phyloP scores from a whole-genome alignment of 2,888 invertebrate genomes.

The Odontothrips loti region DNA sequence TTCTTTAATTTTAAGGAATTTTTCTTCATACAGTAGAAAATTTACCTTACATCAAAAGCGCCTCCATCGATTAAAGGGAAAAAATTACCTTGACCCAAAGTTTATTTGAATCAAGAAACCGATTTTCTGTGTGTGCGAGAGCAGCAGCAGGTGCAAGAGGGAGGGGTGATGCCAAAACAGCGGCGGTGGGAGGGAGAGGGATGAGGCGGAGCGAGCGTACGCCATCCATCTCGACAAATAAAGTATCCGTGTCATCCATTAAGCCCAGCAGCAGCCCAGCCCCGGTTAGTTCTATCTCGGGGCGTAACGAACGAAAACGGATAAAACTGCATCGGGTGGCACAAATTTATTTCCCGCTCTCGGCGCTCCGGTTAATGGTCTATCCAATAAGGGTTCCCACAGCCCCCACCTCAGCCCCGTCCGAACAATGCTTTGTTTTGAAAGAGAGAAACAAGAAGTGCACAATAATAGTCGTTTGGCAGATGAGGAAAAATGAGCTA shows the following conservation, averaged over 20 bases:
- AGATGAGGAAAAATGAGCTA: no score
- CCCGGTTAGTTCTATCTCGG: not conserved
- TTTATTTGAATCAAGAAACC: no score
- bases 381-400: not conserved
- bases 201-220: not conserved
- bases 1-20: no score
- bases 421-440: not conserved
- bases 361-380: not conserved
- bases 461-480: no score
- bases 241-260: slow-evolving; percentile 20
- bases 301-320: not conserved
- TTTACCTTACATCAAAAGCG: no score
- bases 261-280: not conserved
- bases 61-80: no score
- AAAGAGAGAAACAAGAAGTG: no score
- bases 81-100: no score
- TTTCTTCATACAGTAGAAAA: no score
- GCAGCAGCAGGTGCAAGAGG: not conserved
- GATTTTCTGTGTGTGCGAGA: no score
- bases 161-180: not conserved
- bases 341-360: not conserved
- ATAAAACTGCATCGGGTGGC: no score
- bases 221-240: slow-evolving; percentile 24
- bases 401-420: not conserved
- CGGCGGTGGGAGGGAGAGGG: not conserved